Evolutionary conservation across 2,797 vertebrate species (phyloP).

Genomic region (Pseudochirops corinnae): DNA sequence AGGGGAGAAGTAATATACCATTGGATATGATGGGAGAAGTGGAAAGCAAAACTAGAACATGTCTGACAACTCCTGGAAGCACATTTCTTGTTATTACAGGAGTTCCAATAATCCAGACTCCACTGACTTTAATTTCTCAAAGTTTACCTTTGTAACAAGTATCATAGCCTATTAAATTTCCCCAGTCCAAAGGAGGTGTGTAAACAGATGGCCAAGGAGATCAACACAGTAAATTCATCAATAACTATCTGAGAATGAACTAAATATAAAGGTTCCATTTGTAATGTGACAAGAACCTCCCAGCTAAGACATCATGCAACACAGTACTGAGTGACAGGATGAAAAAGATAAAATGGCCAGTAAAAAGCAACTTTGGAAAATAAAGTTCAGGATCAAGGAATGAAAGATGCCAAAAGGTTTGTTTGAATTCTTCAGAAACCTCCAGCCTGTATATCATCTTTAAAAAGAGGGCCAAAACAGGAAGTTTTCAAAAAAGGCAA

Average conservation of each 20-base stretch:
- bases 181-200: background rate
- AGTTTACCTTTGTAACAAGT: background rate
- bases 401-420: background rate
- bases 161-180: background rate
- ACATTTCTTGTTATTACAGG: background rate
- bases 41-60: background rate
- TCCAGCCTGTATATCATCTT: background rate
- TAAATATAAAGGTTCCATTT: background rate
- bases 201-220: background rate
- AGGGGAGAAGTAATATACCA: background rate
- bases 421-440: background rate
- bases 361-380: background rate
- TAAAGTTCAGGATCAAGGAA: background rate
- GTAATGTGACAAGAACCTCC: background rate
- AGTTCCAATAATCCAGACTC: background rate
- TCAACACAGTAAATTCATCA: background rate
- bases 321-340: background rate
- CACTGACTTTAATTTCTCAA: background rate
- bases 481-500: background rate
- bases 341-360: background rate
- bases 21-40: too few species aligned
- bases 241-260: background rate
- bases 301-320: background rate
- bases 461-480: background rate
- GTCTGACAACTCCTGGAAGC: background rate